Percentiles rank a stretch among this genome's conserved stretches.
These are phyloP conservation scores for Dendronephthya gigantea DNA, from an alignment of 64 coral and sea anemone genomes.

Conservation along the genomic window DNA sequence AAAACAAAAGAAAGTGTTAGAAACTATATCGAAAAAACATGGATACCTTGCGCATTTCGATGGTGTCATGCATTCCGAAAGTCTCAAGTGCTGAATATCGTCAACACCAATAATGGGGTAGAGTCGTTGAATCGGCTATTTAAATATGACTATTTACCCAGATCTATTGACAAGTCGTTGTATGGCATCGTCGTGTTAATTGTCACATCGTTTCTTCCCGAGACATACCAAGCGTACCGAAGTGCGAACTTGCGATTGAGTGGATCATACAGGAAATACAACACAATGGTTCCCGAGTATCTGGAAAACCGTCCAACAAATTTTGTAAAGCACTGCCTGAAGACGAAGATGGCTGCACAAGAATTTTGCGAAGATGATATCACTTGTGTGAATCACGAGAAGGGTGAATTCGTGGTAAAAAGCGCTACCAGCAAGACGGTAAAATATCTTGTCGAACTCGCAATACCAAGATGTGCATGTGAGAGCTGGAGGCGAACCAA, in stretches of 20 bases:
- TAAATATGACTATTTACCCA: neutral
- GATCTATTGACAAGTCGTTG: neutral
- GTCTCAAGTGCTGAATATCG: neutral
- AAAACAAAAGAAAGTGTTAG: neutral
- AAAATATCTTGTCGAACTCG: conserved; percentile 15
- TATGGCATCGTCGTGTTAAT: neutral
- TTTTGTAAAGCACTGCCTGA: conserved; percentile 39
- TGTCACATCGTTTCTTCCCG: neutral
- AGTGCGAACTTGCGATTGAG: neutral
- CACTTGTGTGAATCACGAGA: neutral
- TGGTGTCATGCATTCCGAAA: conserved; percentile 1
- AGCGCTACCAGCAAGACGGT: conserved; percentile 8
- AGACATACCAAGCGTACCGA: neutral
- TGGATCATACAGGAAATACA: conserved; percentile 16
- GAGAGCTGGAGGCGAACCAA: conserved; percentile 6
- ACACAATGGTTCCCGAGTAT: conserved; percentile 2
- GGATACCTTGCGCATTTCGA: neutral
- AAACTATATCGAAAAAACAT: neutral
- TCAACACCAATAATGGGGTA: neutral
- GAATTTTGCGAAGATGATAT: neutral
- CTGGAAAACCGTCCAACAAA: conserved; percentile 28
- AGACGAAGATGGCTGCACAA: neutral
- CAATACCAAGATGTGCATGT: conserved; percentile 33
- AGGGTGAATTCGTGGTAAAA: conserved; percentile 23
- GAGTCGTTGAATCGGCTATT: neutral